phyloP scores from a whole-genome alignment of 1,140 invertebrate species.

The Leptinotarsa texana region DNA sequence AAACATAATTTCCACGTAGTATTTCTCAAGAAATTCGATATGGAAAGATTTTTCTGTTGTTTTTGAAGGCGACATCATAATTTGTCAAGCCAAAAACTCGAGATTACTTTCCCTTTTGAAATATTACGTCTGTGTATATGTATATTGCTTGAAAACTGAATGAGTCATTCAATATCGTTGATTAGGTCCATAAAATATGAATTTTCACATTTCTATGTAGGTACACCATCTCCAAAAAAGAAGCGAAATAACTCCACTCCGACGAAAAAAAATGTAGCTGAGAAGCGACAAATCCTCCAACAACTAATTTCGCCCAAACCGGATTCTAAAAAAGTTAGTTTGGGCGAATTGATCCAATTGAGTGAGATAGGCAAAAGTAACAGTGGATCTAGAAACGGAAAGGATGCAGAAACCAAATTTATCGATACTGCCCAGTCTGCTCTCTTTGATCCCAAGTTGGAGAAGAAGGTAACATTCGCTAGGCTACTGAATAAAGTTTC shows the following conservation, averaged over 20 bases:
- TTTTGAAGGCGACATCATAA: too few relatives aligned
- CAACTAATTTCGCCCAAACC: conserved; percentile 66
- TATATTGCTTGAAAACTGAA: conserved; percentile 16
- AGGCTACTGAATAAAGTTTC: conserved; percentile 72
- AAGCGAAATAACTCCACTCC: conserved; percentile 74
- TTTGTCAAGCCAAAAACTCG: too few relatives aligned
- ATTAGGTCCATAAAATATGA: too few relatives aligned
- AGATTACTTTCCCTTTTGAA: neutral
- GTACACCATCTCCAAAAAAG: conserved; percentile 70
- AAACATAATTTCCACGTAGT: too few relatives aligned
- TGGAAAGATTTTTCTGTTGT: too few relatives aligned
- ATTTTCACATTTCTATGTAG: conserved; percentile 50
- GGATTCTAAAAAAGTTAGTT: conserved; percentile 61
- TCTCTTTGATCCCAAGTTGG: conserved; percentile 66
- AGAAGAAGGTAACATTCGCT: conserved; percentile 78
- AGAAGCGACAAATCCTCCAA: conserved; percentile 76
- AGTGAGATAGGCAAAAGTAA: conserved; percentile 58
- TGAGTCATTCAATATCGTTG: neutral
- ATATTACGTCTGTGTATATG: conserved; percentile 13
- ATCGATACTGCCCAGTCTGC: conserved; percentile 58
- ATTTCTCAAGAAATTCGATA: too few relatives aligned
- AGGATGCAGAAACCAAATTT: conserved; percentile 64
- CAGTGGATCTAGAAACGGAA: conserved; percentile 36
- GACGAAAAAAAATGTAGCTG: conserved; percentile 69
- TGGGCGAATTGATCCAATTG: conserved; percentile 72